These are phyloP conservation scores for Enteromius paludinosus DNA, from an alignment of 2,797 vertebrate species.

Conservation along the genomic window DNA sequence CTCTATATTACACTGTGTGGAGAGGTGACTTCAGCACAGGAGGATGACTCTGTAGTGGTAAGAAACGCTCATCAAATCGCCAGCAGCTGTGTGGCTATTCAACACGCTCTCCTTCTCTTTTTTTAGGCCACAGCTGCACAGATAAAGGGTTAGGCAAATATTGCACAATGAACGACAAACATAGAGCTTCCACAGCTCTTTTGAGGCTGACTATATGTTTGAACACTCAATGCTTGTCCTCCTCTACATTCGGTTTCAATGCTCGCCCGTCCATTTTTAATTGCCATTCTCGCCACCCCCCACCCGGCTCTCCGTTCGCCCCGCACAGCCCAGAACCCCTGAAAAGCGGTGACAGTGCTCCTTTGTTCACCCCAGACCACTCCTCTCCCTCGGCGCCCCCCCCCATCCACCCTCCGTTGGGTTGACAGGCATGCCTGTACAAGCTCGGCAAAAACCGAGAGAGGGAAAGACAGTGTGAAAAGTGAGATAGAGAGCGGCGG, in stretches of 20 bases:
- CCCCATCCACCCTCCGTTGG: slow-evolving; percentile 71
- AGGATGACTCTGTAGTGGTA: slow-evolving; percentile 56
- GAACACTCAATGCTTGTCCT: slow-evolving; percentile 71
- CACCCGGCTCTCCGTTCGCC: slow-evolving; percentile 62
- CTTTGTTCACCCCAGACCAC: slow-evolving; percentile 83
- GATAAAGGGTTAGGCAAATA: slow-evolving; percentile 83
- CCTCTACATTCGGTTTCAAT: slow-evolving; percentile 73
- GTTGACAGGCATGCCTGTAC: slow-evolving; percentile 86
- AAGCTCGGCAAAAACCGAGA: slow-evolving; percentile 72
- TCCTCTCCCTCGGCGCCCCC: slow-evolving; percentile 67
- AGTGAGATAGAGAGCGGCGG: slow-evolving; percentile 26
- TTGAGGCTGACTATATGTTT: slow-evolving; percentile 61
- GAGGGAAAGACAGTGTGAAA: slow-evolving; percentile 38
- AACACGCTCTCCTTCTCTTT: slow-evolving; percentile 55
- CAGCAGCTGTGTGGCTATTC: slow-evolving; percentile 77
- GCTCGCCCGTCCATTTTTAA: slow-evolving; percentile 80
- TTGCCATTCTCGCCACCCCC: slow-evolving; percentile 77
- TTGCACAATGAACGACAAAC: slow-evolving; percentile 77
- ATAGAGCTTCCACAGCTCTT: slow-evolving; percentile 63
- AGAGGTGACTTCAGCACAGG: slow-evolving; percentile 57
- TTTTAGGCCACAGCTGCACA: slow-evolving; percentile 78
- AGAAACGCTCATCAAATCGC: slow-evolving; percentile 72
- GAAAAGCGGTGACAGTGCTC: slow-evolving; percentile 87
- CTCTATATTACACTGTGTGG: slow-evolving; percentile 39
- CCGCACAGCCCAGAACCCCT: slow-evolving; percentile 62